Evolutionary conservation across 2,888 invertebrate genomes (phyloP), one percentile per base, ranked within the genome.

Genomic region (Mimas tiliae): DNA sequence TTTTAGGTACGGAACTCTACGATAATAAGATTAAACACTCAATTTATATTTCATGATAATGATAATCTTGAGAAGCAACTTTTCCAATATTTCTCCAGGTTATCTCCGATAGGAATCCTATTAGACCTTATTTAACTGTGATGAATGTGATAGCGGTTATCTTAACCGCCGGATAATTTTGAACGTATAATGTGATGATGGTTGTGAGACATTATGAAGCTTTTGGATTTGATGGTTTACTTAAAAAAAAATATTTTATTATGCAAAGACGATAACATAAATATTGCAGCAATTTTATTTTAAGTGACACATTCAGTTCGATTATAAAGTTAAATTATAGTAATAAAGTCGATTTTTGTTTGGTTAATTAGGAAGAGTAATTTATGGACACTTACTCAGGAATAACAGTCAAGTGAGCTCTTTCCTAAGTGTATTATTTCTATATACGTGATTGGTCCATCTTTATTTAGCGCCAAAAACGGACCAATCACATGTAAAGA

Each of bases 171-270:
- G 27, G 4, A 27, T 33, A 11, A 33, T 52, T 52, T 52, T 14
- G 7, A 14, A 14, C 11, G 1, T 14, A 33, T 21, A n/a, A n/a
- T 52, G n/a, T 47, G n/a, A n/a, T 8, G n/a, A 33, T 14, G 52
- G n/a, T 12, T 9, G 27, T 27, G 52, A 12, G 27, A n/a, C n/a
- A 33, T 52, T 1, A 52, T 27, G 7, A 14, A 9, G 7, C 42
- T 9, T 34, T 53, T 14, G 11, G n/a, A 53, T n/a, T n/a, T 9
- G 33, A 53, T 34, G 34, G n/a, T 16, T 34, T 16, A 53, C n/a
- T 53, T 34, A n/a, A 53, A 53, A n/a, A 34, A 21, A 51, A 51
- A 21, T 51, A 16, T 53, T 33, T 53, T 34, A 16, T 53, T 53
- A 53, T 53, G 33, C 34, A 34, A 53, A 53, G 8, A 53, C 8